A percentile compares a stretch with the other conserved stretches of the same genome.
Conservation (phyloP, 1,140 invertebrate genomes). For the Saxidomus purpurata region DNA sequence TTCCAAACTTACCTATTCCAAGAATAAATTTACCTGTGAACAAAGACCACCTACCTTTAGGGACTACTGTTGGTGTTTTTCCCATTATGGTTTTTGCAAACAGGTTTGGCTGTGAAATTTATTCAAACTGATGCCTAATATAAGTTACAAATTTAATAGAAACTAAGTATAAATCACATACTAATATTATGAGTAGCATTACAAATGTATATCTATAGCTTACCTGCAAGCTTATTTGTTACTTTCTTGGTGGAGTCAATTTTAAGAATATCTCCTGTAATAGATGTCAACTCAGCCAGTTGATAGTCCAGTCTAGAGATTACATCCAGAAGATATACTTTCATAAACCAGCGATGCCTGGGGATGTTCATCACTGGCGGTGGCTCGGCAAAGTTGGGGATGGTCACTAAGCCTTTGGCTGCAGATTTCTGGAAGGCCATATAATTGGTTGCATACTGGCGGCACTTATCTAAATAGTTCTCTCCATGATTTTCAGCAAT, state of each 20-base stretch:
- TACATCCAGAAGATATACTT: slow-evolving; percentile 65
- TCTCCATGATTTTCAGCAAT: slow-evolving; percentile 53
- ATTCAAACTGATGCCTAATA: not conserved
- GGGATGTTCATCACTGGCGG: slow-evolving; percentile 40
- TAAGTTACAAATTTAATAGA: not conserved
- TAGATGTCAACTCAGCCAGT: slow-evolving; percentile 68
- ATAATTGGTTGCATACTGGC: slow-evolving; percentile 35
- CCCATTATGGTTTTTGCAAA: no score
- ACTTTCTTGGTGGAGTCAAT: slow-evolving; percentile 68
- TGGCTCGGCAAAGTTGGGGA: slow-evolving; percentile 22
- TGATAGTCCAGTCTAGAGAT: slow-evolving; percentile 55
- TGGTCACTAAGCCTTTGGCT: slow-evolving; percentile 24
- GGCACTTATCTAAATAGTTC: not conserved
- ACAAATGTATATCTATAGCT: slow-evolving; percentile 46
- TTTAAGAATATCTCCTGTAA: slow-evolving; percentile 69
- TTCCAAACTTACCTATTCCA: no score
- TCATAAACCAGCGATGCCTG: slow-evolving; percentile 63
- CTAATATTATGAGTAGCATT: not conserved
- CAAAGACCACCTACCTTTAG: no score
- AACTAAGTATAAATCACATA: not conserved
- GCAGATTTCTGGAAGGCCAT: slow-evolving; percentile 27
- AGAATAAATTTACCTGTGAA: no score
- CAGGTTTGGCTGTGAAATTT: not conserved
- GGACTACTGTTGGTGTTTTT: no score
- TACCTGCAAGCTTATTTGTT: slow-evolving; percentile 39